Percentiles rank a stretch among this genome's conserved stretches.
Conservation (phyloP, 1,140 invertebrate genomes). For the Hydropsyche tenuis region DNA sequence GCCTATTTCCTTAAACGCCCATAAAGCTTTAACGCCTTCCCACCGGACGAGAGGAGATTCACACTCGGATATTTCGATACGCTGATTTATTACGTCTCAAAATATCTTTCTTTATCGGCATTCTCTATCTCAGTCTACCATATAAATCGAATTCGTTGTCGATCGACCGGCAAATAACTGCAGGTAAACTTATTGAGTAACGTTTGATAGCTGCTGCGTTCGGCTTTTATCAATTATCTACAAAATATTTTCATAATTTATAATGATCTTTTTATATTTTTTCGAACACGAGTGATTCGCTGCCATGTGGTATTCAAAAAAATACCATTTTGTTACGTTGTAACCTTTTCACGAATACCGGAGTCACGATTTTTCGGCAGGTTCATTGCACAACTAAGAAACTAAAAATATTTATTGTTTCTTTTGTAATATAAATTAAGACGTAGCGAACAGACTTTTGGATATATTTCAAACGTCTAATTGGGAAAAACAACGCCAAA, state of each 20-base stretch:
- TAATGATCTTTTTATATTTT: neutral
- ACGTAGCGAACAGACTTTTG: slow-evolving; percentile 3
- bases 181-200: too few relatives aligned
- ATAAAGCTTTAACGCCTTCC: slow-evolving; percentile 23
- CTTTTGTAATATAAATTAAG: slow-evolving; percentile 21
- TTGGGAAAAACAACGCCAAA: neutral
- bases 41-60: slow-evolving; percentile 26
- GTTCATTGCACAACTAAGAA: slow-evolving; percentile 22
- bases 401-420: slow-evolving; percentile 18
- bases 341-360: slow-evolving; percentile 18
- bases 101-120: slow-evolving; percentile 20
- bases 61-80: slow-evolving; percentile 29
- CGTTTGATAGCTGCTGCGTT: too few relatives aligned
- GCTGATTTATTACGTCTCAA: slow-evolving; percentile 27
- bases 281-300: neutral
- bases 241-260: neutral
- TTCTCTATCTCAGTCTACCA: neutral
- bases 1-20: slow-evolving; percentile 35
- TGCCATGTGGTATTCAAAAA: neutral
- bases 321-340: slow-evolving; percentile 12
- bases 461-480: slow-evolving; percentile 14
- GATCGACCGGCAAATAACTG: neutral
- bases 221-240: too few relatives aligned
- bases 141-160: slow-evolving; percentile 6
- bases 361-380: slow-evolving; percentile 28